Base-by-base conservation (phyloP, 2,888 invertebrate species). In the Acrobasis repandana region DNA sequence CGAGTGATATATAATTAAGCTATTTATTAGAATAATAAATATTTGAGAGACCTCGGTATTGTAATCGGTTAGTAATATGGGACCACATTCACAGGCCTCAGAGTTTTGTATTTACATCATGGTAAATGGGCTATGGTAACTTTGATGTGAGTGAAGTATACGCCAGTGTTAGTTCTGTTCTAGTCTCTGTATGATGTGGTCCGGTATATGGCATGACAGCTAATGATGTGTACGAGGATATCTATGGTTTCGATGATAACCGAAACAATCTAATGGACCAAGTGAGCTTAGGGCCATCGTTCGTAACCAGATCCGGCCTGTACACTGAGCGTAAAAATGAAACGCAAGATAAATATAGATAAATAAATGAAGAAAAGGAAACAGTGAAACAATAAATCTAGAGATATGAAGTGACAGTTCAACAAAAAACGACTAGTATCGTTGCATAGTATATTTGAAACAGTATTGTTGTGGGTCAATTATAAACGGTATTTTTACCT, bases 401-500 rank as follows among this genome's bases (percentile, higher is more conserved):
- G 74, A 87, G 79, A 76, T 81, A 90, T 90, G 89, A 88, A 88
- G 91, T 92, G 91, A 89, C 77, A 88, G 82, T 84, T 77, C 79
- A 90, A 85, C 82, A 85, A 84, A 85, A 75, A 86, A 88, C 80
- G 86, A 81, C 88, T 90, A 90, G 82, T 85, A 85, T 86, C 83
- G 82, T 90, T 90, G 91, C 90, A 90, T 85, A 90, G 89, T 89
- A 85, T 86, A 83, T 85, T 80, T 84, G 90, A 89, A 88, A 83
- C 70, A 81, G 87, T 90, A 87, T 86, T 85, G 74, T 87, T 84
- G 91, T 89, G 91, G 91, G 88, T 88, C 90, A 86, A 84, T 84
- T 89, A 90, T 82, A 88, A 88, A 90, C 84, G 86, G 87, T 86
- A 88, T 84, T 86, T 89, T 94, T 94, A 94, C 94, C 94, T 94